Evolutionary conservation across 2,888 invertebrate species (phyloP), one percentile per base, ranked within the genome.

Genomic region (Rhingia rostrata): DNA sequence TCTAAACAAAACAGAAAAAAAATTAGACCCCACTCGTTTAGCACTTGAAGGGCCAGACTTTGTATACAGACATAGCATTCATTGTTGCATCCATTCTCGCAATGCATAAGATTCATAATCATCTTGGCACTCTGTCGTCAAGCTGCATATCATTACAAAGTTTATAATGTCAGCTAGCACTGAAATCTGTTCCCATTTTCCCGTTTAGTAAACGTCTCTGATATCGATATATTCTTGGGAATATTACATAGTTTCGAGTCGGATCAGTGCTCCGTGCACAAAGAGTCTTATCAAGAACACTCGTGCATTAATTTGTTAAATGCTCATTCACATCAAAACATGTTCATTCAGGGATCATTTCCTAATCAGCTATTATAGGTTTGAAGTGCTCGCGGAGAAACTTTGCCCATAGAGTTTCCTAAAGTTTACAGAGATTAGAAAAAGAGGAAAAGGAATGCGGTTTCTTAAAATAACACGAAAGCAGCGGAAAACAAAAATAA

Each of bases 311-410:
- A 79, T 84, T 84, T 79, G 84, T 84, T 60, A 79, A 74, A 56
- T 58, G 64, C 79, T 64, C 63, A 51, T 73, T 83, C 73, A 74
- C 78, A 66, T 73, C 35, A 12, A 75, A 84, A 74, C 74, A 84
- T 74, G 79, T 58, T 73, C 84, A 84, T 74, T 79, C 80, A 75
- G 74, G 84, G 74, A 84, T 84, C 60, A 84, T 84, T 84, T 80
- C 54, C 84, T 84, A 84, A 84, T 84, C 84, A 84, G 84, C 80
- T 70, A 74, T 84, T 80, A 80, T 79, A 74, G 84, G 75, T 84
- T 84, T 84, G 80, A 69, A 84, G 79, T 73, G 47, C 60, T 32
- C 72, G 37, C 58, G 69, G 74, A 64, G 64, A 69, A 69, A 56
- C 49, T 70, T 53, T 63, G 45, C 83, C 53, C 78, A 70, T 67